Base-by-base conservation (phyloP, 2,888 invertebrate genomes). In the Hoplodrina ambigua region DNA sequence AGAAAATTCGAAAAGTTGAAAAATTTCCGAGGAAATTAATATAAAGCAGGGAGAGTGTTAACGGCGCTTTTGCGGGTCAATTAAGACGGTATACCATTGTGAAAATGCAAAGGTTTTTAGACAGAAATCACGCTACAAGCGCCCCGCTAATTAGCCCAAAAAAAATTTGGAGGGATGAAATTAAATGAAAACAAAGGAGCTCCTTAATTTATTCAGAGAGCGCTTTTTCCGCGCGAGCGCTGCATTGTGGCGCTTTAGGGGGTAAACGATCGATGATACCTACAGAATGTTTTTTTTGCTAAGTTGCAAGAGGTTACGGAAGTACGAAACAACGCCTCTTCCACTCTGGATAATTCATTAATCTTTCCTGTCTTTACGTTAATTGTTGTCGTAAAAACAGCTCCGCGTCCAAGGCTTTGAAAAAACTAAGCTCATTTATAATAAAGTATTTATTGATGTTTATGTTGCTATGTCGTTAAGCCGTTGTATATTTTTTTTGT, bases 1-100 rank as follows among this genome's bases (percentile, higher is more conserved):
- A 74, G 70, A 72, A 72, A 76, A 75, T 76, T 79, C 44, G 63
- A 68, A 76, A 81, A 82, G 73, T 75, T 78, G 75, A 69, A 75
- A 82, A 78, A 62, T 81, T 75, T 52, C 58, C 52, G 63, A 61
- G 37, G 50, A 62, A 69, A 75, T 82, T 82, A 69, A 70, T 78
- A 78, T 72, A 67, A 78, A 74, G 59, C 44, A 37, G 66, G 64
- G 71, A 66, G 57, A 68, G 84, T 78, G 84, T 78, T 81, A 78
- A 78, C 57, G 68, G 62, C 60, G 52, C 65, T 78, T 84, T 69
- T 46, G 70, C 55, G 66, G 81, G 63, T 75, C 78, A 75, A 84
- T 84, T 75, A 83, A 62, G 63, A 52, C 25, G 37, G 61, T 57
- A 46, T 50, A 55, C 66, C 66, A 83, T 67, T 72, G 61, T 81